Conservation (phyloP, 2,113 vertebrate species). For the Phyllostomus discolor region DNA sequence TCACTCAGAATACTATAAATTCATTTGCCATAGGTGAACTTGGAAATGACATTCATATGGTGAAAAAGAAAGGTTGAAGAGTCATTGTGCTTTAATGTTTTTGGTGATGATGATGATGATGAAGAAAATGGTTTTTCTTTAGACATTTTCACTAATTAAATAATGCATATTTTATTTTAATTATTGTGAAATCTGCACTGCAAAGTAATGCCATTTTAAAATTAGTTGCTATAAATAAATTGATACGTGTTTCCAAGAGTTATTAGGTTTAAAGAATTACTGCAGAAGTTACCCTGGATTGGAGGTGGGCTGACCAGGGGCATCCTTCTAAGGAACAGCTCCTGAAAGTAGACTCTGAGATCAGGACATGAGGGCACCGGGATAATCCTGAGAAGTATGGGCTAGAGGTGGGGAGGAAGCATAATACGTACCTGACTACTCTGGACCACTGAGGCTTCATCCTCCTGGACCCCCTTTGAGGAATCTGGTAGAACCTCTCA, state of each 20-base stretch:
- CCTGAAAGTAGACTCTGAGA: not conserved
- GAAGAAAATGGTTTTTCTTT: not conserved
- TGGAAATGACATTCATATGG: not conserved
- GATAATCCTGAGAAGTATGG: not conserved
- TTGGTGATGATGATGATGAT: not conserved
- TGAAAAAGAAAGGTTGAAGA: not conserved
- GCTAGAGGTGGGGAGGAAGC: fast-evolving
- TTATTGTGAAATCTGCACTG: not conserved
- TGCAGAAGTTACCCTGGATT: not conserved
- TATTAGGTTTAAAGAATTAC: not conserved
- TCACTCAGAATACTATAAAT: not conserved
- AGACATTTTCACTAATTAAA: not conserved
- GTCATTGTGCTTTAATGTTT: not conserved
- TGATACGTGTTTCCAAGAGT: not conserved
- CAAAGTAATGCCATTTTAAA: not conserved
- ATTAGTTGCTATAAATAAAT: not conserved
- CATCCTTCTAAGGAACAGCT: not conserved
- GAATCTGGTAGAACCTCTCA: not conserved
- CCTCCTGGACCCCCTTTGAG: not conserved
- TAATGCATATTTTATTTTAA: not conserved
- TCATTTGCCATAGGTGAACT: not conserved
- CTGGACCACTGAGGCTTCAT: fast-evolving
- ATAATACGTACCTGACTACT: not conserved
- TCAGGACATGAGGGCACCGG: not conserved
- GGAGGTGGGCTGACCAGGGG: not conserved